Base-by-base conservation (phyloP, 2,113 vertebrate species). In the Arvicanthis niloticus region DNA sequence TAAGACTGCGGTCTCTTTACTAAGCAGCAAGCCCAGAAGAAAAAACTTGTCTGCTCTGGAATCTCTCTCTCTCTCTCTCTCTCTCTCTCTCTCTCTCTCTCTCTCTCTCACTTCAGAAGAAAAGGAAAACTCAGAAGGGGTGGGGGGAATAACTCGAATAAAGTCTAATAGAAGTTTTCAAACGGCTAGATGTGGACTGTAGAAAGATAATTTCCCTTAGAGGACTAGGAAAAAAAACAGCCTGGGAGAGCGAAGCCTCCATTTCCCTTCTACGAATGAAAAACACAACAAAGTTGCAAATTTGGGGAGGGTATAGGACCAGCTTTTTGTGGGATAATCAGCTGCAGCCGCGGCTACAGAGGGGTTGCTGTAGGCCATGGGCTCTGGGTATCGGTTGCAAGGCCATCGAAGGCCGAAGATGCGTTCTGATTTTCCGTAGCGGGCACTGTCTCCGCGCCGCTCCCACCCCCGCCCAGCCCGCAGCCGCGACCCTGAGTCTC, bases 401-500 rank as follows among this genome's bases (percentile, higher is more conserved):
- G 21, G 31, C 11, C 31, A 9, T 3, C 19, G 5, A 58, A 34
- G 67, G 48, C n/a, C 15, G 0, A 34, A 12, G 88, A 42, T 31
- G 26, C 31, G 2, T 13, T 42, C 40, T 12, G 16, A 19, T 34
- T 73, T 45, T 75, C 29, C 10, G 7, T 16, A 2, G 19, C 88
- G 86, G 29, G 31, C 68, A 45, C 9, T 26, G 29, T 48, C 24
- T 13, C 60, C 5, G 13, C 37, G 42, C 34, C 8, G 67, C 60
- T 53, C 53, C 93, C 97, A 42, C 98, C 98, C 98, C 97, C 97
- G 86, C 42, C 87, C 31, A 51, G 45, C 45, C 67, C 2, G 42
- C 98, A 97, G 98, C 98, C 97, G 89, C 97, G 98, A 98, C 97
- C 98, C 94, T 89, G 62, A 91, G 91, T 96, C 97, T 98, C 89